A percentile compares a stretch with the other conserved stretches of the same genome.
Evolutionary conservation across 2,797 vertebrate genomes (phyloP).

Genomic region (Antrozous pallidus): DNA sequence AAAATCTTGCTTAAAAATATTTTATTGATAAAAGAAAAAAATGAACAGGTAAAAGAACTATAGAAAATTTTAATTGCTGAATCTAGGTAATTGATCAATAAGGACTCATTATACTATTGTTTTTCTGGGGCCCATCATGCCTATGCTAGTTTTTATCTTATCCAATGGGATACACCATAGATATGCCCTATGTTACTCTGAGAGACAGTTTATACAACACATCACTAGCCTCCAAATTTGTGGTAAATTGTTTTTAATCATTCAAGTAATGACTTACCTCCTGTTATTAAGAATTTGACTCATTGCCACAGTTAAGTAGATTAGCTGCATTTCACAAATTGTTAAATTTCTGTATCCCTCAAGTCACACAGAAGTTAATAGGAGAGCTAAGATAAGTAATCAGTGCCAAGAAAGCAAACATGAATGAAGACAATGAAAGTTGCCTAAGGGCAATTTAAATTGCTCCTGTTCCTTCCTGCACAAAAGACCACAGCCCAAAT

Average conservation of each 20-base stretch:
- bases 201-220: not conserved
- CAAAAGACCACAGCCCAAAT: slow-evolving; percentile 35
- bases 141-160: not conserved
- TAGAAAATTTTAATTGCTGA: not conserved
- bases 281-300: slow-evolving; percentile 57
- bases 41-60: not conserved
- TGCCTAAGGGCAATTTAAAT: slow-evolving; percentile 63
- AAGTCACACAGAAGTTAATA: slow-evolving; percentile 70
- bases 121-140: not conserved
- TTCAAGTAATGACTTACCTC: slow-evolving; percentile 46
- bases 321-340: slow-evolving; percentile 65
- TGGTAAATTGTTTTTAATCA: slow-evolving; percentile 53
- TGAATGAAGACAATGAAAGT: slow-evolving; percentile 57
- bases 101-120: not conserved
- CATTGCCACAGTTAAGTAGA: slow-evolving; percentile 50
- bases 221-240: not conserved
- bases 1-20: not conserved
- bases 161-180: not conserved
- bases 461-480: slow-evolving; percentile 44
- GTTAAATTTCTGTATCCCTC: slow-evolving; percentile 66
- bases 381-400: slow-evolving; percentile 68
- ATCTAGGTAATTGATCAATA: not conserved
- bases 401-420: slow-evolving; percentile 65
- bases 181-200: not conserved
- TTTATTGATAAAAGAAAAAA: not conserved